Evolutionary conservation across 2,113 vertebrate species (phyloP).

Genomic region (Petrocephalus microphthalmus): DNA sequence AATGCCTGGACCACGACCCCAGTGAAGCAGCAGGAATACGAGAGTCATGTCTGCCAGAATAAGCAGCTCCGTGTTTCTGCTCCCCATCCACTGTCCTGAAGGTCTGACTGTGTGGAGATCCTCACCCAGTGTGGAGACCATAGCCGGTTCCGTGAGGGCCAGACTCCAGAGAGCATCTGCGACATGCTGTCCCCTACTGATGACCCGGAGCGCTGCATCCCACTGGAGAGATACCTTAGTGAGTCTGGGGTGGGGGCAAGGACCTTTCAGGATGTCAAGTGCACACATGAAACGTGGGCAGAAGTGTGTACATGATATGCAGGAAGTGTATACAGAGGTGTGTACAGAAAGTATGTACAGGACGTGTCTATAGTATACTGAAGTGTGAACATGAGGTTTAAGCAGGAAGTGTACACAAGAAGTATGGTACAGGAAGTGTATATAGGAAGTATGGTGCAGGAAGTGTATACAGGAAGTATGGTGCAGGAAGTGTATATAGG

Average conservation of each 20-base stretch:
- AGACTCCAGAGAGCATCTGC: constrained; percentile 90
- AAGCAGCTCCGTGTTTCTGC: not conserved
- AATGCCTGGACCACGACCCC: not conserved
- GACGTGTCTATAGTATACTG: too few relatives aligned
- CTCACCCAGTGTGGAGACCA: constrained; percentile 90
- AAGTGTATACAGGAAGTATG: not conserved
- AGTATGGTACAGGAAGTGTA: not conserved
- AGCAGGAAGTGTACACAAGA: not conserved
- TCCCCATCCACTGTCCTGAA: constrained; percentile 37
- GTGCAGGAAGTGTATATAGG: not conserved
- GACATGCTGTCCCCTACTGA: constrained; percentile 86
- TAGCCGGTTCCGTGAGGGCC: constrained; percentile 80
- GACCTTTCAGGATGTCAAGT: not conserved
- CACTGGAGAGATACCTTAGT: constrained; percentile 88
- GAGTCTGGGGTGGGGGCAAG: constrained; percentile 46
- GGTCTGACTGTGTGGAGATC: constrained; percentile 95
- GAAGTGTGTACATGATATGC: too few relatives aligned
- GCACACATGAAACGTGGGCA: not conserved
- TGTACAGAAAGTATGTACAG: not conserved
- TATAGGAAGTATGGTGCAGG: too few relatives aligned
- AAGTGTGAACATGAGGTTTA: not conserved
- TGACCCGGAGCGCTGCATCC: constrained; percentile 85
- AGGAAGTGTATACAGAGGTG: not conserved
- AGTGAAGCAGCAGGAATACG: not conserved
- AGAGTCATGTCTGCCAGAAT: not conserved